A percentile compares a stretch with the other conserved stretches of the same genome.
Conservation (phyloP, 2,113 vertebrate genomes). For the Coryphaenoides rupestris region DNA sequence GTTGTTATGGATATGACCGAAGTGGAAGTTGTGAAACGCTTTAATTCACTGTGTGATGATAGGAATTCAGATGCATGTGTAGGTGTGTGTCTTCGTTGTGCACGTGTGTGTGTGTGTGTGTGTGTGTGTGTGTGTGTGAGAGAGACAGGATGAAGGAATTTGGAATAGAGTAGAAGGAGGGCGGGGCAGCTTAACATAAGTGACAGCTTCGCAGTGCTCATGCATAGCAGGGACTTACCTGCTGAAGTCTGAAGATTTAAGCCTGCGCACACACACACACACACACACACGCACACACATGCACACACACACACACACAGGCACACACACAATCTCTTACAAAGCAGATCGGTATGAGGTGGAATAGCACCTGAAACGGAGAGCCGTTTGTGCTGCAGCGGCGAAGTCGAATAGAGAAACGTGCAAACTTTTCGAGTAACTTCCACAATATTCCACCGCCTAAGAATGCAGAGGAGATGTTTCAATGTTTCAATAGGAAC, state of each 20-base stretch:
- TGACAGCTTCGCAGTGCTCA: constrained; percentile 5
- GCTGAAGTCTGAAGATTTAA: constrained; percentile 22
- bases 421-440: constrained; percentile 21
- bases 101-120: neutral
- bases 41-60: too few relatives aligned
- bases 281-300: constrained; percentile 21
- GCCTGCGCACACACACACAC: constrained; percentile 20
- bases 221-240: constrained; percentile 53
- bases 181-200: too few relatives aligned
- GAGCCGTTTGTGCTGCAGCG: neutral
- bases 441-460: constrained; percentile 18
- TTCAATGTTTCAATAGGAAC: constrained; percentile 24
- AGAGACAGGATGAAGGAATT: too few relatives aligned
- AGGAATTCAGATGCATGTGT: too few relatives aligned
- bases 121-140: neutral
- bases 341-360: constrained; percentile 21
- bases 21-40: too few relatives aligned
- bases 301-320: constrained; percentile 17
- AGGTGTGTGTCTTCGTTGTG: neutral
- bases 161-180: too few relatives aligned
- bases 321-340: constrained; percentile 1
- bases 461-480: constrained; percentile 20
- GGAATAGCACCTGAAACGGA: constrained; percentile 32
- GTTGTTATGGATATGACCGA: too few relatives aligned
- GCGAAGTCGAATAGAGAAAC: constrained; percentile 29